Conservation (phyloP, 2,797 vertebrate genomes). For the Staurois parvus region DNA sequence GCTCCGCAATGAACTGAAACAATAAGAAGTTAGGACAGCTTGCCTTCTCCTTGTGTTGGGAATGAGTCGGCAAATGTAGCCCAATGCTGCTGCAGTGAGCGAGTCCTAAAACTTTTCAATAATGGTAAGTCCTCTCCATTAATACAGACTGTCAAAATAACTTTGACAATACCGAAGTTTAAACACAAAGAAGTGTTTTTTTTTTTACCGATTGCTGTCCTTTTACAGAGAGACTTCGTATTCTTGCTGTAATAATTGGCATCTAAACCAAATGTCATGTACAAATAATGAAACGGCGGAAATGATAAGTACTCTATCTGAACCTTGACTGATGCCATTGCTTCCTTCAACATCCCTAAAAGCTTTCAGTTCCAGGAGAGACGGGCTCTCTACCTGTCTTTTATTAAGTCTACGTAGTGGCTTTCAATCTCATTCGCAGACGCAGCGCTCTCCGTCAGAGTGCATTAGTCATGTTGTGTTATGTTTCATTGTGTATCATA, state of each 20-base stretch:
- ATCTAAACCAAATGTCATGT: constrained; percentile 17
- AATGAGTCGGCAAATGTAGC: too few relatives aligned
- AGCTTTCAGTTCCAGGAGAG: constrained; percentile 30
- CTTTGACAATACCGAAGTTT: too few relatives aligned
- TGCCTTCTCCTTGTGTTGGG: too few relatives aligned
- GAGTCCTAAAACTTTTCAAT: too few relatives aligned
- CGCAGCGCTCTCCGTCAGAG: not conserved
- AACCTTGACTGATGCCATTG: constrained; percentile 40
- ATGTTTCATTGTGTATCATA: constrained; percentile 38
- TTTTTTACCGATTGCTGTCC: too few relatives aligned
- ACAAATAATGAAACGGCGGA: constrained; percentile 38
- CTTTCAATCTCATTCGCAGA: not conserved
- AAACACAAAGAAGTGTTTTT: too few relatives aligned
- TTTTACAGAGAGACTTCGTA: not conserved
- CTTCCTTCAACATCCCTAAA: constrained; percentile 21
- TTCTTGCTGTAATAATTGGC: constrained; percentile 18
- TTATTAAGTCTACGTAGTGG: not conserved
- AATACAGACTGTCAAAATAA: too few relatives aligned
- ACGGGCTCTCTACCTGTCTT: constrained; percentile 3
- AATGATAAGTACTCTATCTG: constrained; percentile 38
- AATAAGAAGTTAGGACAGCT: too few relatives aligned
- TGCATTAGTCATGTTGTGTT: constrained; percentile 44
- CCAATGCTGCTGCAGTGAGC: too few relatives aligned
- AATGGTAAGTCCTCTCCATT: too few relatives aligned
- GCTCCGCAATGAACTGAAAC: too few relatives aligned